phyloP scores from a whole-genome alignment of 2,113 vertebrate species.

The Noctilio leporinus region DNA sequence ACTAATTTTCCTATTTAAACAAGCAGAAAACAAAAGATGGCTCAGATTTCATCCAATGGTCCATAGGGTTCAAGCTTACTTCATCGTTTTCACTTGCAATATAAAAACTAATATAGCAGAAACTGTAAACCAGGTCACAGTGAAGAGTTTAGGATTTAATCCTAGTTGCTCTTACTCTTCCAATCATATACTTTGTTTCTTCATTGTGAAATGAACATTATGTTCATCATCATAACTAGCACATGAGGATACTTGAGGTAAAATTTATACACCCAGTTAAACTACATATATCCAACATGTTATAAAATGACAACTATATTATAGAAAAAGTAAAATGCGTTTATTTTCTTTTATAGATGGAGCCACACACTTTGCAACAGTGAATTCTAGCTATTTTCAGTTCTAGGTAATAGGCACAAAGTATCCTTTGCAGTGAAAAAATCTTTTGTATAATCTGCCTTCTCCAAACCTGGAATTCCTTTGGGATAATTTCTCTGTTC shows the following conservation, averaged over 20 bases:
- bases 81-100: not conserved
- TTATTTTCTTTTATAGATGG: conserved; percentile 28
- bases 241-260: conserved; percentile 23
- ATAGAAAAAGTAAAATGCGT: conserved; percentile 47
- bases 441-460: not conserved
- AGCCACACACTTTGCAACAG: not conserved
- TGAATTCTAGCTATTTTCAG: not conserved
- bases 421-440: not conserved
- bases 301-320: conserved; percentile 39
- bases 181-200: not conserved
- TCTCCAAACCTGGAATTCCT: not conserved
- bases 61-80: not conserved
- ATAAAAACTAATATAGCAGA: not conserved
- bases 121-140: not conserved
- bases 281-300: conserved; percentile 18
- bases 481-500: not conserved
- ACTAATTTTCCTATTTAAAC: not conserved
- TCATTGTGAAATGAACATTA: conserved; percentile 38
- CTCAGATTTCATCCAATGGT: not conserved
- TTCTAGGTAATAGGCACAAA: not conserved
- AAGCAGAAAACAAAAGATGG: not conserved
- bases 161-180: not conserved
- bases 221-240: conserved; percentile 28
- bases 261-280: conserved; percentile 33
- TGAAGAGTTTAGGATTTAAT: not conserved